phyloP scores from a whole-genome alignment of 2,888 invertebrate species.

The Schizotus pectinicornis region DNA sequence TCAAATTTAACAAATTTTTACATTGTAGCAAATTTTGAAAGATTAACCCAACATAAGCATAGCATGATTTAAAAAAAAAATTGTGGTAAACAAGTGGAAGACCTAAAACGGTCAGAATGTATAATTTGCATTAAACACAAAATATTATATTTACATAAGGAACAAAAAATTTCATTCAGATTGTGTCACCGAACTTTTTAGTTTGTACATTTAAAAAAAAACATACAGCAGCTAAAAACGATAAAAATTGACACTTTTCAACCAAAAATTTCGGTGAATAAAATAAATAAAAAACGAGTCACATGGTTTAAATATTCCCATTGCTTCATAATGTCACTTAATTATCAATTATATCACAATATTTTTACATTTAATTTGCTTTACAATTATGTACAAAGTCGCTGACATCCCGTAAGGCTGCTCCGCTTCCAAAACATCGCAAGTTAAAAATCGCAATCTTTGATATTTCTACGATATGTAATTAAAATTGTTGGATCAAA shows the following conservation, averaged over 20 bases:
- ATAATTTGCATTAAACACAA: slow-evolving; percentile 32
- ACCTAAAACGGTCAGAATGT: slow-evolving; percentile 38
- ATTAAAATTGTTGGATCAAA: slow-evolving; percentile 7
- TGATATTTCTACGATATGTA: slow-evolving; percentile 23
- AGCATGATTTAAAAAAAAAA: slow-evolving; percentile 18
- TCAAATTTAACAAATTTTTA: slow-evolving; percentile 30
- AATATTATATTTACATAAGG: slow-evolving; percentile 27
- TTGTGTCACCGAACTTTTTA: slow-evolving; percentile 9
- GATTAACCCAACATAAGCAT: slow-evolving; percentile 28
- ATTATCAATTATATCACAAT: slow-evolving; percentile 42
- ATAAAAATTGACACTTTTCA: too few relatives aligned
- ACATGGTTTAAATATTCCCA: slow-evolving; percentile 1
- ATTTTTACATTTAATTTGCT: slow-evolving; percentile 23
- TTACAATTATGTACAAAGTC: slow-evolving; percentile 24
- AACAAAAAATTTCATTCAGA: slow-evolving; percentile 30
- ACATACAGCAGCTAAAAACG: background rate
- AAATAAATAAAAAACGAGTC: slow-evolving; percentile 4
- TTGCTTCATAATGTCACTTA: slow-evolving; percentile 30
- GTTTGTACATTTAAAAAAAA: background rate
- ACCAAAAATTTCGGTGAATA: slow-evolving; percentile 7
- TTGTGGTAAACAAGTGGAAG: slow-evolving; percentile 8
- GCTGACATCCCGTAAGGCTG: slow-evolving; percentile 15
- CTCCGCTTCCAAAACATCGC: slow-evolving; percentile 15
- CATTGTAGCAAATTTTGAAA: slow-evolving; percentile 16
- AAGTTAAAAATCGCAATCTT: slow-evolving; percentile 10